Evolutionary conservation across 2,888 invertebrate species (phyloP), one percentile per base, ranked within the genome.

Genomic region (Cheilosia impressa): DNA sequence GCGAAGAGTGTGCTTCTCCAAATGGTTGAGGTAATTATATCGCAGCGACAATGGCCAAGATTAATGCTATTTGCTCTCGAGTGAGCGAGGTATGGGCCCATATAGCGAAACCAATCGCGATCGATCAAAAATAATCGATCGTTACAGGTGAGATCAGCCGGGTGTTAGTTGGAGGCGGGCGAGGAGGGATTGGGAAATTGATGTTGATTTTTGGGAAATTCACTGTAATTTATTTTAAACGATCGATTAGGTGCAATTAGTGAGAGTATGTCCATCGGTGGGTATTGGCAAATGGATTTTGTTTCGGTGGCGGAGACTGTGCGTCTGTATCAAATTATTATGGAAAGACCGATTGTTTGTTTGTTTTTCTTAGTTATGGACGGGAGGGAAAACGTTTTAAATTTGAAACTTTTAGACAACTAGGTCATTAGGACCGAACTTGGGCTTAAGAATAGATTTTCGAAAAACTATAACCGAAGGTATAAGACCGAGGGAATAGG

Each of bases 21-120:
- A 90, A 90, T 90, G 90, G 89, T 90, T 89, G 89, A 89, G 89
- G 90, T 90, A 90, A 90, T 90, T 90, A 90, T 90, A 89, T 87
- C 89, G 80, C 76, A 85, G 85, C 85, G 85, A 85, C 85, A 85
- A 85, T 80, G 80, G 80, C 80, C 47, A 85, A 85, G 85, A 85
- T 80, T 80, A 77, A 85, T 85, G 85, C 80, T 80, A 72, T 85
- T 80, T 76, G 71, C 62, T 76, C 50, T 75, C 65, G 27, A 79
- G 84, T 65, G 65, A 73, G 55, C 53, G 55, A 60, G 60, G 60
- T 72, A 47, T 58, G 65, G 75, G 63, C 75, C 65, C 75, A 71
- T 47, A 77, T 76, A 80, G 65, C 76, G 65, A 79, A 79, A 85
- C 73, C 60, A 63, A 80, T 75, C 71, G 80, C 52, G 72, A 85